These are phyloP conservation scores for Silvanus unidentatus DNA, from an alignment of 2,888 invertebrate genomes.

Conservation along the genomic window DNA sequence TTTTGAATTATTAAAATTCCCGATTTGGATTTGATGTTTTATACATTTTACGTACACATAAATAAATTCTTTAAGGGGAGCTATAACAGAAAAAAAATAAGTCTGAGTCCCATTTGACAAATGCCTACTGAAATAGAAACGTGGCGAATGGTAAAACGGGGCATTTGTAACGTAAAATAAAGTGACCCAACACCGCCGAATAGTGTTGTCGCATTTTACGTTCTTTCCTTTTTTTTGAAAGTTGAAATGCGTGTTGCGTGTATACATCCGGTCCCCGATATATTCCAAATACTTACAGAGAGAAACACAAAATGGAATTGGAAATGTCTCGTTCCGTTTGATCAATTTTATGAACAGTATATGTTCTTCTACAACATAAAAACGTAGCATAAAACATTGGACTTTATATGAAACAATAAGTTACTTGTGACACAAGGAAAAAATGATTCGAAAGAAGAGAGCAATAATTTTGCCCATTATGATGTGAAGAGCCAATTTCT, in stretches of 20 bases:
- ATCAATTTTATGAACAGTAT: slow-evolving; percentile 15
- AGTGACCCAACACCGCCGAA: slow-evolving; percentile 7
- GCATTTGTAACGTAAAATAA: slow-evolving; percentile 8
- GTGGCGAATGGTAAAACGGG: slow-evolving; percentile 9
- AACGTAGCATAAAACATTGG: slow-evolving; percentile 16
- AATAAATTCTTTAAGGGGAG: too few relatives aligned
- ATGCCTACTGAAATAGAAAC: slow-evolving; percentile 2
- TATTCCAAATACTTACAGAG: slow-evolving; percentile 10
- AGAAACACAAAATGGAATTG: slow-evolving; percentile 6
- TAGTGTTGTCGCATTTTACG: slow-evolving; percentile 4
- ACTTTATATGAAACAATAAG: slow-evolving; percentile 13
- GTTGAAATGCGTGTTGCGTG: not conserved
- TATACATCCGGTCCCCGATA: slow-evolving; percentile 4
- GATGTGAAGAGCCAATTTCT: too few relatives aligned
- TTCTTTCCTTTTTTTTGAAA: not conserved
- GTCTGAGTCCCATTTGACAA: slow-evolving; percentile 4
- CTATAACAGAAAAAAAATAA: too few relatives aligned
- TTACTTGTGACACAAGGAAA: slow-evolving; percentile 5
- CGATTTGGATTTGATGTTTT: too few relatives aligned
- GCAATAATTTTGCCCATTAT: too few relatives aligned
- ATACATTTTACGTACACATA: too few relatives aligned
- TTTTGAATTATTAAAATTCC: too few relatives aligned
- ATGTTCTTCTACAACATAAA: slow-evolving; percentile 14
- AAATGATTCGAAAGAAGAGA: too few relatives aligned
- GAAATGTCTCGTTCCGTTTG: slow-evolving; percentile 15